Conservation (phyloP, 2,113 vertebrate genomes). For the human (Homo sapiens) region DNA sequence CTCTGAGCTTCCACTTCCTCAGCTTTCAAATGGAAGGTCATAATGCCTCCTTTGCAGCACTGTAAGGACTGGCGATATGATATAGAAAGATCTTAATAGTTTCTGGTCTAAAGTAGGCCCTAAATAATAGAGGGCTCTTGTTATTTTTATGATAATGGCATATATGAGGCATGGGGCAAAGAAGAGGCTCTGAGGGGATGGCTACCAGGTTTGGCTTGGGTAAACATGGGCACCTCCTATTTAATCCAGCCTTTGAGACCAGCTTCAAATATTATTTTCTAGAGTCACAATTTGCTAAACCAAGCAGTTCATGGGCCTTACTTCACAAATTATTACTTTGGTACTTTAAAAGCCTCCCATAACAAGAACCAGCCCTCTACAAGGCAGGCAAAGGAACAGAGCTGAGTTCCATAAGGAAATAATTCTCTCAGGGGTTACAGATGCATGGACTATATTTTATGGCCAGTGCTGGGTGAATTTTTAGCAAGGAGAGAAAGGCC, state of each 20-base stretch:
- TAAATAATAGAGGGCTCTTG: not conserved
- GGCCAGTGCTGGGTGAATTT: not conserved
- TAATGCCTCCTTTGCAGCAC: not conserved
- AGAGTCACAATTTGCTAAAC: constrained; percentile 62
- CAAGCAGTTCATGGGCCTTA: constrained; percentile 47
- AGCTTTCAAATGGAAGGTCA: not conserved
- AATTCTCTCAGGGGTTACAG: constrained; percentile 29
- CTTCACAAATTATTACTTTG: constrained; percentile 74
- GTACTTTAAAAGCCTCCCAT: constrained; percentile 68
- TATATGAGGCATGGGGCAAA: not conserved
- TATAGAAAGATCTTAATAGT: not conserved
- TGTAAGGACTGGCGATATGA: not conserved
- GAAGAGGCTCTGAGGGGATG: not conserved
- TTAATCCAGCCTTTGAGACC: constrained; percentile 23
- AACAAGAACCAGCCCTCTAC: constrained; percentile 58
- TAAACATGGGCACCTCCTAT: constrained; percentile 53
- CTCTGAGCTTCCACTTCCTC: not conserved
- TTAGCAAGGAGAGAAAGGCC: constrained; percentile 5
- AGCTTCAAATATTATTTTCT: constrained; percentile 46
- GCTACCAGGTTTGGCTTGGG: not conserved
- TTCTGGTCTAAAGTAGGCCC: not conserved
- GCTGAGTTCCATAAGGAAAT: constrained; percentile 31
- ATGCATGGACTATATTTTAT: not conserved
- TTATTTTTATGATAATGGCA: not conserved
- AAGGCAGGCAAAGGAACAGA: constrained; percentile 27